Conservation (phyloP, 2,113 vertebrate genomes). For the Athene noctua region DNA sequence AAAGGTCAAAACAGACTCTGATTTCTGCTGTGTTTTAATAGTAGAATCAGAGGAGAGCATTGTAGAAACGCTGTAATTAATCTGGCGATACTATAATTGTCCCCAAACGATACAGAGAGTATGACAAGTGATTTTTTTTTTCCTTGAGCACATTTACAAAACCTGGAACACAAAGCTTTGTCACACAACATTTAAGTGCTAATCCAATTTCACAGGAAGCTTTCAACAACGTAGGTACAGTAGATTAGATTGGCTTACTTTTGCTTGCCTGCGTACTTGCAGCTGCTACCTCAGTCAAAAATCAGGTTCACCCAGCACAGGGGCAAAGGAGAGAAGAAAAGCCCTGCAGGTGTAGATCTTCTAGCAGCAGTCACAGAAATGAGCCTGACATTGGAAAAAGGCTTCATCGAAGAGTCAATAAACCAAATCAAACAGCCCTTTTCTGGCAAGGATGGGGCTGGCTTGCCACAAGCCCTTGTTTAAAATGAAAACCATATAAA, state of each 20-base stretch:
- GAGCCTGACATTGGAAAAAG: not conserved
- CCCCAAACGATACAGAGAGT: not conserved
- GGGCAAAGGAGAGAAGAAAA: not conserved
- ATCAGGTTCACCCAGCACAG: not conserved
- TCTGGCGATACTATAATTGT: conserved; percentile 21
- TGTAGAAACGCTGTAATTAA: conserved; percentile 41
- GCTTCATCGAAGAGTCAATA: not conserved
- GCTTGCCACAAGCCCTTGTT: not conserved
- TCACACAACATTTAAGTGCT: not conserved
- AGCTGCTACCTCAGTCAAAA: not conserved
- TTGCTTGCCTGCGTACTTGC: not conserved
- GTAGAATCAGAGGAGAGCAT: conserved; percentile 29
- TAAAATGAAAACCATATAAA: not conserved
- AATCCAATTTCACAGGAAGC: conserved; percentile 6
- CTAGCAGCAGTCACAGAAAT: not conserved
- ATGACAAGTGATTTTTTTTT: not conserved
- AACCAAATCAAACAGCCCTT: not conserved
- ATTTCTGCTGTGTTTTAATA: conserved; percentile 23
- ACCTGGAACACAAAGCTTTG: not conserved
- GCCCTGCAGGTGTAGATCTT: not conserved
- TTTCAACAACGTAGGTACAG: not conserved
- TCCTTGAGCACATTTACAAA: conserved; percentile 5
- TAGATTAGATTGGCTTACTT: not conserved
- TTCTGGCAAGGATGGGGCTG: not conserved
- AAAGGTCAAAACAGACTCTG: conserved; percentile 54